A percentile compares a stretch with the other conserved stretches of the same genome.
Evolutionary conservation across 2,113 vertebrate genomes (phyloP).

Genomic region (Syngnathus typhle): DNA sequence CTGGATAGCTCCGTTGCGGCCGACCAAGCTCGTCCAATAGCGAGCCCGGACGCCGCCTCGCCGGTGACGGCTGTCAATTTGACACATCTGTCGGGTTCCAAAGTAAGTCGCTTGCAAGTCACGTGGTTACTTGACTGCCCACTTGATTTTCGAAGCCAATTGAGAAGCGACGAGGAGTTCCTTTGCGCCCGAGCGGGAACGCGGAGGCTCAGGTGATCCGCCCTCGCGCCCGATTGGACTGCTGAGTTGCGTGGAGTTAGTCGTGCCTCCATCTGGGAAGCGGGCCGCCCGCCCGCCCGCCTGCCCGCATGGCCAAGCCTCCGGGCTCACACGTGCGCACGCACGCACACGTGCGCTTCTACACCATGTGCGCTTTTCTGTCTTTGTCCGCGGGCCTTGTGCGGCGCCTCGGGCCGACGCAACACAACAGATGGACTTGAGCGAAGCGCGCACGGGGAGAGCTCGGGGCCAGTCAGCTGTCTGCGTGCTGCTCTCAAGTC

Average conservation of each 20-base stretch:
- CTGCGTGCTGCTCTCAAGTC: constrained; percentile 37
- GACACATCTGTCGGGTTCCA: too few relatives aligned
- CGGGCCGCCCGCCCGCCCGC: constrained; percentile 7
- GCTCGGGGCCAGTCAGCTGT: constrained; percentile 63
- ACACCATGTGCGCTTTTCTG: constrained; percentile 19
- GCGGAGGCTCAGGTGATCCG: constrained; percentile 60
- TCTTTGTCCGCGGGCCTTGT: constrained; percentile 29
- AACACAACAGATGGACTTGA: constrained; percentile 58
- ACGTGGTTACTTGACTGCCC: too few relatives aligned
- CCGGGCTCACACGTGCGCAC: constrained; percentile 32
- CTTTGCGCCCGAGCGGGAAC: constrained; percentile 38
- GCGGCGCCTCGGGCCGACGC: constrained; percentile 39
- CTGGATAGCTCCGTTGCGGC: too few relatives aligned
- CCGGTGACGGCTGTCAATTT: too few relatives aligned
- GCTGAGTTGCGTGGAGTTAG: constrained; percentile 57
- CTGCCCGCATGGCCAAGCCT: constrained; percentile 42
- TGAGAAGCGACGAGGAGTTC: background rate
- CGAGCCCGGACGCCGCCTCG: too few relatives aligned
- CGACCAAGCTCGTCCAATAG: too few relatives aligned
- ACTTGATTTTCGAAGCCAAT: too few relatives aligned
- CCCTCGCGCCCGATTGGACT: constrained; percentile 51
- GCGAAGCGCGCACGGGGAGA: constrained; percentile 18
- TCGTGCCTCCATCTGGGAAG: constrained; percentile 64
- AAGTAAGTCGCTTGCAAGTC: too few relatives aligned
- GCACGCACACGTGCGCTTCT: constrained; percentile 9